Conservation (phyloP, 2,888 invertebrate species). For the Chydorus sphaericus region DNA sequence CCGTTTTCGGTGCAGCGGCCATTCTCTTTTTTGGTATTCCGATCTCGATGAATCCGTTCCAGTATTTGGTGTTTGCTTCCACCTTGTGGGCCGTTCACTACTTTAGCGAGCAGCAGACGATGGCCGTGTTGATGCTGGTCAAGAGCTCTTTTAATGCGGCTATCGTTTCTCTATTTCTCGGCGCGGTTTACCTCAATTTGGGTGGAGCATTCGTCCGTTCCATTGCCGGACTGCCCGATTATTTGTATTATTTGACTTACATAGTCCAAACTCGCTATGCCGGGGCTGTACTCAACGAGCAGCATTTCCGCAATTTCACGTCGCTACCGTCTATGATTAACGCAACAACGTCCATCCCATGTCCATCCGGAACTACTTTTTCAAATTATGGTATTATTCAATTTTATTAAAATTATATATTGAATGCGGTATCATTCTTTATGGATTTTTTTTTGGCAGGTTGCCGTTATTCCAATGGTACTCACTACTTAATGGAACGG, state of each 20-base stretch:
- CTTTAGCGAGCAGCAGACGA: conserved; percentile 69
- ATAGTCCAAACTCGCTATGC: conserved; percentile 65
- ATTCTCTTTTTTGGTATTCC: conserved; percentile 26
- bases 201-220: conserved; percentile 68
- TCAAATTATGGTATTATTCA: background rate
- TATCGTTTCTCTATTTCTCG: conserved; percentile 60
- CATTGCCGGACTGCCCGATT: conserved; percentile 60
- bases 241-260: conserved; percentile 65
- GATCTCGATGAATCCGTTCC: conserved; percentile 21
- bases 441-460: conserved; percentile 21
- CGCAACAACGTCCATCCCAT: conserved; percentile 9
- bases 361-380: conserved; percentile 7
- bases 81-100: conserved; percentile 72
- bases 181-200: conserved; percentile 46
- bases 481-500: conserved; percentile 52
- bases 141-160: conserved; percentile 62
- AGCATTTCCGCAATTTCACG: conserved; percentile 39
- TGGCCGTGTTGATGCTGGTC: conserved; percentile 64
- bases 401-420: background rate
- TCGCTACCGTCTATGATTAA: conserved; percentile 19
- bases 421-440: too few relatives aligned
- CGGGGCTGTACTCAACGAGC: conserved; percentile 54
- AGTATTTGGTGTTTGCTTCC: conserved; percentile 51
- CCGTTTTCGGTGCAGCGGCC: conserved; percentile 45
- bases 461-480: conserved; percentile 54